Percentiles rank a stretch among this genome's conserved stretches.
phyloP scores from a whole-genome alignment of 2,797 vertebrate genomes.

The Dryobates pubescens region DNA sequence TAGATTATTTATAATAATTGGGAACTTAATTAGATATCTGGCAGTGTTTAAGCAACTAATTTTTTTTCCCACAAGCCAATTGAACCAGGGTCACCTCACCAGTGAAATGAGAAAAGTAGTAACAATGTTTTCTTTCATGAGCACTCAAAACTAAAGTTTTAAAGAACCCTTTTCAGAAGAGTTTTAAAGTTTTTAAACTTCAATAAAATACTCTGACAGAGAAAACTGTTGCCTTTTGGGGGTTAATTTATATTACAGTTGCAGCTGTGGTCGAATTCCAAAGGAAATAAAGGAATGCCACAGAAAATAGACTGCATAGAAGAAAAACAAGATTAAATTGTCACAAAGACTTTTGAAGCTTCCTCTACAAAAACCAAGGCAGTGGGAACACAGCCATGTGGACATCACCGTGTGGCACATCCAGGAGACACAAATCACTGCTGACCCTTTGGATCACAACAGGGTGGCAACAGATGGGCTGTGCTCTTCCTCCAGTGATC shows the following conservation, averaged over 20 bases:
- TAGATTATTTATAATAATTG: slow-evolving; percentile 62
- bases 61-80: background rate
- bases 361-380: background rate
- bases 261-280: background rate
- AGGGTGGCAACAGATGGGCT: background rate
- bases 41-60: slow-evolving; percentile 34
- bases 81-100: background rate
- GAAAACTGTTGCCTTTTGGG: background rate
- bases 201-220: background rate
- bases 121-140: background rate
- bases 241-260: background rate
- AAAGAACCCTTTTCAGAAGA: background rate
- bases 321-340: background rate
- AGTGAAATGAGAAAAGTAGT: background rate
- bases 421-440: background rate
- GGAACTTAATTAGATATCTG: slow-evolving; percentile 54
- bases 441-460: background rate
- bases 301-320: background rate
- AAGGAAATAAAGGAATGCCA: background rate
- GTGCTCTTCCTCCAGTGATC: background rate
- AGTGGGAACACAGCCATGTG: background rate
- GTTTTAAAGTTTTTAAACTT: too few relatives aligned
- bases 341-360: background rate
- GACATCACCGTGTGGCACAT: background rate
- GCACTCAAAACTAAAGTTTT: background rate